A percentile compares a stretch with the other conserved stretches of the same genome.
phyloP scores from a whole-genome alignment of 2,888 invertebrate genomes.

The Campopleginae sp. region DNA sequence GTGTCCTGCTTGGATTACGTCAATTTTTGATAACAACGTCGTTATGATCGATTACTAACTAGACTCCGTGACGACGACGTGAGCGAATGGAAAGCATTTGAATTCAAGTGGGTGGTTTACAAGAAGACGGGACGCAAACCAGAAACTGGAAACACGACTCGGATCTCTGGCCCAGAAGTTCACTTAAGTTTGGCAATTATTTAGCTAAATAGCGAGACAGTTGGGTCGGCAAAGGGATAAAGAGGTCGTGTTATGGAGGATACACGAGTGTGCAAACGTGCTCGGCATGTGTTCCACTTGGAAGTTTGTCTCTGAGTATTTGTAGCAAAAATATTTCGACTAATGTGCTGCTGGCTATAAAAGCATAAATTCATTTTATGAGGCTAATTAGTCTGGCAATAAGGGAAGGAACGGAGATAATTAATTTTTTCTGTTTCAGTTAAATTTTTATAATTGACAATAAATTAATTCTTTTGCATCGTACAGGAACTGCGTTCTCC shows the following conservation, averaged over 20 bases:
- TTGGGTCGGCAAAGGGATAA: slow-evolving; percentile 72
- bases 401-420: background rate
- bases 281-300: slow-evolving; percentile 67
- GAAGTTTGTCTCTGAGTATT: slow-evolving; percentile 79
- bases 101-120: background rate
- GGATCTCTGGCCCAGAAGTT: slow-evolving; percentile 38
- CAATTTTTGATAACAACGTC: no score
- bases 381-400: slow-evolving; percentile 60
- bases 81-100: no score
- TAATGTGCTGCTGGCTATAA: slow-evolving; percentile 75
- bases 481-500: background rate
- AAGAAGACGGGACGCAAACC: background rate
- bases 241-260: slow-evolving; percentile 8
- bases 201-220: slow-evolving; percentile 83
- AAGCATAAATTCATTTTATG: slow-evolving; percentile 83
- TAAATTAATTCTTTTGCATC: background rate
- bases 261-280: slow-evolving; percentile 48
- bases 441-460: background rate
- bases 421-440: slow-evolving; percentile 10
- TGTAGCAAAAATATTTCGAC: slow-evolving; percentile 80
- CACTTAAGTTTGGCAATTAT: slow-evolving; percentile 83
- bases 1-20: no score
- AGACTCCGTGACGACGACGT: background rate
- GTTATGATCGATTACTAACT: no score
- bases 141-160: background rate